A percentile compares a stretch with the other conserved stretches of the same genome.
Evolutionary conservation across 2,797 vertebrate species (phyloP).

Genomic region (Coreius guichenoti): DNA sequence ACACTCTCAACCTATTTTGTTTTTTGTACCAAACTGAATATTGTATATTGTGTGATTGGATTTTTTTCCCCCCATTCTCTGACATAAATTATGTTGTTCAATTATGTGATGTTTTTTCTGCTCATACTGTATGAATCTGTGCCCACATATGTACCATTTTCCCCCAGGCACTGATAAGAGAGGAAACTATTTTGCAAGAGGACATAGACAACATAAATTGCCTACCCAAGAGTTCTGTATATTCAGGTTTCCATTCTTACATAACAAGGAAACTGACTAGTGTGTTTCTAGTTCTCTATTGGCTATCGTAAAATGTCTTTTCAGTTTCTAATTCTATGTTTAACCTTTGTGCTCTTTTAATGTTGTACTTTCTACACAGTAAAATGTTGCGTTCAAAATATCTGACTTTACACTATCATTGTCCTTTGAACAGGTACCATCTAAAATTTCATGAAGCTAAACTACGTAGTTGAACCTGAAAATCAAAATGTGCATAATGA

Average conservation of each 20-base stretch:
- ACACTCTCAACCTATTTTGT: background rate
- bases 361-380: background rate
- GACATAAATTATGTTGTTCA: background rate
- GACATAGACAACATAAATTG: conserved; percentile 24
- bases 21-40: background rate
- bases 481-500: background rate
- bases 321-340: background rate
- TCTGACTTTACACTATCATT: background rate
- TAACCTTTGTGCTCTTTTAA: background rate
- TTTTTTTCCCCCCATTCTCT: background rate
- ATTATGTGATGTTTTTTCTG: conserved; percentile 22
- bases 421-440: background rate
- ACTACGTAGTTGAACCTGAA: background rate
- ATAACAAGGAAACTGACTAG: conserved; percentile 29
- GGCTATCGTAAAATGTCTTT: background rate
- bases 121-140: background rate
- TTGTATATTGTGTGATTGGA: background rate
- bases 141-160: background rate
- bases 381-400: background rate
- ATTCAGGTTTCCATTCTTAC: conserved; percentile 60
- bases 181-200: conserved; percentile 53
- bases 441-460: background rate
- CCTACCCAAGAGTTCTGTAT: background rate
- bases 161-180: conserved; percentile 13
- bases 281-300: background rate